Evolutionary conservation across 2,797 vertebrate genomes (phyloP), one percentile per base, ranked within the genome.

Genomic region (Avahi laniger): DNA sequence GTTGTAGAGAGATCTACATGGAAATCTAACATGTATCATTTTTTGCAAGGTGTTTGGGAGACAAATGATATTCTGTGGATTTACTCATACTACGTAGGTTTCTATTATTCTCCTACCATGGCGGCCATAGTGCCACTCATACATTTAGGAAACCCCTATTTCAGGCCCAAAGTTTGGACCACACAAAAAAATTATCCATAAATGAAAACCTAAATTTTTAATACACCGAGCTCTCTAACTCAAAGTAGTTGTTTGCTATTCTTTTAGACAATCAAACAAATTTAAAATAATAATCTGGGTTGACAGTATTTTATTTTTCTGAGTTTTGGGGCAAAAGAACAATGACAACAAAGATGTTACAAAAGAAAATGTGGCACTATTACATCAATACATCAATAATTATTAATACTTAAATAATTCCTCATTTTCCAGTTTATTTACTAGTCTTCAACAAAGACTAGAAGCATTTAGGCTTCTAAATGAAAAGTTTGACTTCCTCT

Each of bases 211-310:
- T 41, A 50, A 43, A 35, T 43, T 75, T 93, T 75, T 28, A 26
- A 54, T 54, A 15, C 76, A 91, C 41, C 11, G 57, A 8, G 87
- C 59, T 90, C 3, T 87, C 41, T 65, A 83, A 90, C 28, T 79
- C 59, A 59, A 57, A 70, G 63, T 59, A 48, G 2, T 87, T 81
- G 17, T 48, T 59, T 85, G n/a, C 7, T 89, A 22, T 57, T 72
- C 33, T 90, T 94, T 92, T 89, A 67, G 46, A 80, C 76, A 86
- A 88, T 33, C 43, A 91, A 48, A 80, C 17, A 94, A 28, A 92
- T 65, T 85, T 79, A 52, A 91, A 84, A 78, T 79, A 65, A 26
- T 90, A 93, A 82, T 67, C 54, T 73, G 43, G 26, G 46, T 73
- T 72, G 30, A 61, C 7, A 57, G 22, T 17, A 72, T 41, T 94